These are phyloP conservation scores for Podilymbus podiceps DNA, from an alignment of 2,113 vertebrate genomes.

Conservation along the genomic window DNA sequence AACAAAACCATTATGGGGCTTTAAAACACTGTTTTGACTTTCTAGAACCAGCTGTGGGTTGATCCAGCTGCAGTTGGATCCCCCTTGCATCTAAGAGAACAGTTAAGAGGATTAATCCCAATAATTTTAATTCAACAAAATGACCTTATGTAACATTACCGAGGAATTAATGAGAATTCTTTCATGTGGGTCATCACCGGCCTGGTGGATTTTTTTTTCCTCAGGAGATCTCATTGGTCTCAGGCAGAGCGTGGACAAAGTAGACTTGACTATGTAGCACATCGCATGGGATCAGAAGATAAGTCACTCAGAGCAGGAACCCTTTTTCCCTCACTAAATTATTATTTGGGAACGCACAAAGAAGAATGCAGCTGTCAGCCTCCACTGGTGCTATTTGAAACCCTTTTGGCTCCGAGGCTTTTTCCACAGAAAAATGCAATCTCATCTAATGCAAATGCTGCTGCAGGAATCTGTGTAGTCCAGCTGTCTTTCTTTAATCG, in stretches of 20 bases:
- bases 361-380: conserved; percentile 19
- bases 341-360: neutral
- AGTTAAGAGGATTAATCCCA: conserved; percentile 61
- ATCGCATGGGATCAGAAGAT: neutral
- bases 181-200: conserved; percentile 24
- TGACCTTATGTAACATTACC: neutral
- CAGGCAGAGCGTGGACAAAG: neutral
- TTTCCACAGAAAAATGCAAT: conserved; percentile 51
- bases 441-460: conserved; percentile 42
- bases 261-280: neutral
- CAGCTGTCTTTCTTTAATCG: neutral
- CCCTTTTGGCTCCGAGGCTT: conserved; percentile 20
- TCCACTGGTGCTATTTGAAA: conserved; percentile 30
- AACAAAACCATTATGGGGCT: conserved; percentile 34
- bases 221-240: neutral
- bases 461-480: conserved; percentile 15
- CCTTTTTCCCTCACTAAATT: neutral
- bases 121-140: conserved; percentile 64
- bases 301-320: neutral
- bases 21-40: conserved; percentile 57
- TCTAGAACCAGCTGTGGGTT: conserved; percentile 17
- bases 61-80: conserved; percentile 5
- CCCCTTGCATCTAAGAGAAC: conserved; percentile 44
- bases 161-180: conserved; percentile 43
- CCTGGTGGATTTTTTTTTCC: neutral